phyloP scores from a whole-genome alignment of 2,113 vertebrate species.

The Brachyistius frenatus region DNA sequence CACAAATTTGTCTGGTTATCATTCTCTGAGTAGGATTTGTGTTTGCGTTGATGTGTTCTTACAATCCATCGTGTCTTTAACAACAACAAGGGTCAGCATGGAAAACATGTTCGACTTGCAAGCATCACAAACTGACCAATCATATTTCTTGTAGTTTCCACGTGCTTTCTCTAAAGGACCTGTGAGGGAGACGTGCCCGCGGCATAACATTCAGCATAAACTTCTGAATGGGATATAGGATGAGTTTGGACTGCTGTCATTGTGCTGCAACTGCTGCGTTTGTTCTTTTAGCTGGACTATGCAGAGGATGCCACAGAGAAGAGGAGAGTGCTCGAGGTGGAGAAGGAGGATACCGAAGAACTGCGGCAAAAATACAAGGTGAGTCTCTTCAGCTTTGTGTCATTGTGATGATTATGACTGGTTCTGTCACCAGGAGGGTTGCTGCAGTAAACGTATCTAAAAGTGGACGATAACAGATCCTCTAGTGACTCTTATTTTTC shows the following conservation, averaged over 20 bases:
- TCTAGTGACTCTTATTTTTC: neutral
- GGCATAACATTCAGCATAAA: neutral
- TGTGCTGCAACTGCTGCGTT: constrained; percentile 22
- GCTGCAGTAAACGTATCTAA: neutral
- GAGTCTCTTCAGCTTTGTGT: constrained; percentile 7
- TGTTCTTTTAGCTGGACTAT: constrained; percentile 90
- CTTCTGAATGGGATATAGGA: neutral
- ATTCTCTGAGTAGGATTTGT: neutral
- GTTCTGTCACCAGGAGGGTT: neutral
- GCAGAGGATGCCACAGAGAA: constrained; percentile 98
- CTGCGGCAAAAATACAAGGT: constrained; percentile 99
- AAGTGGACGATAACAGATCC: neutral
- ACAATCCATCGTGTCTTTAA: neutral
- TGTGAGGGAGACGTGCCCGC: neutral
- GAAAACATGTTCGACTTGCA: neutral
- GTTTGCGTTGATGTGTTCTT: neutral
- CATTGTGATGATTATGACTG: neutral
- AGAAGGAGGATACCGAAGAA: constrained; percentile 99
- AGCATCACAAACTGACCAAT: neutral
- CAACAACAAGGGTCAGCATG: neutral
- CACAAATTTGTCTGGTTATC: constrained; percentile 6
- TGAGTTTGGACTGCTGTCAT: neutral
- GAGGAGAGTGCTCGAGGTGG: constrained; percentile 95
- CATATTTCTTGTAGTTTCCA: too few relatives aligned
- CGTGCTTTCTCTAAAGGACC: neutral